phyloP scores from a whole-genome alignment of 1,140 invertebrate genomes.

The Lerema accius region DNA sequence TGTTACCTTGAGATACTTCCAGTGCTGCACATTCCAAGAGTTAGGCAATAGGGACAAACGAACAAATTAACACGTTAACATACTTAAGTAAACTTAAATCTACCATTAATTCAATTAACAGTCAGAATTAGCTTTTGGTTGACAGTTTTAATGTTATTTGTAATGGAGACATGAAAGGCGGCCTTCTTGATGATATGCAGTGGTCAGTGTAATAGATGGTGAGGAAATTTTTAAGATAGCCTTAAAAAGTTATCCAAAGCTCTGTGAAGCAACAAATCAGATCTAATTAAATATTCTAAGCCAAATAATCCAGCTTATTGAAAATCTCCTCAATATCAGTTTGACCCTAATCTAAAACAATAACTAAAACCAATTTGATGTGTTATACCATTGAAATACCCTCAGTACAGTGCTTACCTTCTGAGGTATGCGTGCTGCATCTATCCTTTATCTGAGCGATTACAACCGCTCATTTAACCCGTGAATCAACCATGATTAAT shows the following conservation, averaged over 20 bases:
- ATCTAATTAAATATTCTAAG: no score
- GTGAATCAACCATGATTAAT: slow-evolving; percentile 32
- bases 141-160: no score
- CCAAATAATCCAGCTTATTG: no score
- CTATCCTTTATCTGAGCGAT: slow-evolving; percentile 22
- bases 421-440: background rate
- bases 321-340: background rate
- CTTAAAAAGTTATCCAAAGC: no score
- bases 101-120: no score
- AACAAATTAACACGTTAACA: slow-evolving; percentile 55
- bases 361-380: background rate
- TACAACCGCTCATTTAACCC: slow-evolving; percentile 16
- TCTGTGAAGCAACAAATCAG: no score
- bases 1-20: slow-evolving; percentile 91
- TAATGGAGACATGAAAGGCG: no score
- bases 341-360: background rate
- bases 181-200: no score
- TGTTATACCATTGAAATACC: background rate
- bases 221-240: no score
- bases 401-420: background rate
- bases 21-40: slow-evolving; percentile 85
- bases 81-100: no score
- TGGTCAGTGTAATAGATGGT: no score
- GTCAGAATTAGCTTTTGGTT: slow-evolving; percentile 6
- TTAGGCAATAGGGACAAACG: slow-evolving; percentile 78